These are phyloP conservation scores for Dioctria rufipes DNA, from an alignment of 2,888 invertebrate species.

Conservation along the genomic window DNA sequence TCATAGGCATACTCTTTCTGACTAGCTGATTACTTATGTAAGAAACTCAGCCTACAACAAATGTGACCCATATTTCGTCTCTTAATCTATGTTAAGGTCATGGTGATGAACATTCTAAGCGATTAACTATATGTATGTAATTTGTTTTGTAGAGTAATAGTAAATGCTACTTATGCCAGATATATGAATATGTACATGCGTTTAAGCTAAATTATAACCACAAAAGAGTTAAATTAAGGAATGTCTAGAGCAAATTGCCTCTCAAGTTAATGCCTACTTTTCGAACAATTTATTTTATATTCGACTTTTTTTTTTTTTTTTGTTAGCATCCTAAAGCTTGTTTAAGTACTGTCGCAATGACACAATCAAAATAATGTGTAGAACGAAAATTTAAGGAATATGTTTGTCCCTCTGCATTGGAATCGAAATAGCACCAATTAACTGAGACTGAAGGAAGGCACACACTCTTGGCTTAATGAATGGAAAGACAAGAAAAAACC, in stretches of 20 bases:
- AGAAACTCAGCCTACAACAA: slow-evolving; percentile 23
- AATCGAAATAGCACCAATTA: slow-evolving; percentile 2
- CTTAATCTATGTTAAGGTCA: slow-evolving; percentile 39
- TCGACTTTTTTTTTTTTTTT: too few species aligned
- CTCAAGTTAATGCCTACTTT: background rate
- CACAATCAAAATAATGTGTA: slow-evolving; percentile 13
- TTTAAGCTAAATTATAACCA: slow-evolving; percentile 20
- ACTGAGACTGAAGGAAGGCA: background rate
- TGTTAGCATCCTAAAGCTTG: background rate
- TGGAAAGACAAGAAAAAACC: background rate
- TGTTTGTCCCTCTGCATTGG: background rate
- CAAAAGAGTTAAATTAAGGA: slow-evolving; percentile 15
- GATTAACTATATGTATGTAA: slow-evolving; percentile 37
- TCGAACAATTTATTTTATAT: slow-evolving; percentile 2
- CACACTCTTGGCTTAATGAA: too few species aligned
- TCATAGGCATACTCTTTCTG: background rate
- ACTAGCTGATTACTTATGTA: background rate
- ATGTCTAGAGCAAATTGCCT: slow-evolving; percentile 8
- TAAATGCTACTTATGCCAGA: background rate
- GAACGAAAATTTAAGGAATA: slow-evolving; percentile 5
- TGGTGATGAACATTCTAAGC: slow-evolving; percentile 6
- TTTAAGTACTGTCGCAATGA: slow-evolving; percentile 26
- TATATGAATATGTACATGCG: slow-evolving; percentile 24
- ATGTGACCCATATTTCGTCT: slow-evolving; percentile 27
- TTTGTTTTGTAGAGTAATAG: slow-evolving; percentile 25